phyloP scores from a whole-genome alignment of 2,888 invertebrate genomes.

The Rhopalosiphum nymphaeae region DNA sequence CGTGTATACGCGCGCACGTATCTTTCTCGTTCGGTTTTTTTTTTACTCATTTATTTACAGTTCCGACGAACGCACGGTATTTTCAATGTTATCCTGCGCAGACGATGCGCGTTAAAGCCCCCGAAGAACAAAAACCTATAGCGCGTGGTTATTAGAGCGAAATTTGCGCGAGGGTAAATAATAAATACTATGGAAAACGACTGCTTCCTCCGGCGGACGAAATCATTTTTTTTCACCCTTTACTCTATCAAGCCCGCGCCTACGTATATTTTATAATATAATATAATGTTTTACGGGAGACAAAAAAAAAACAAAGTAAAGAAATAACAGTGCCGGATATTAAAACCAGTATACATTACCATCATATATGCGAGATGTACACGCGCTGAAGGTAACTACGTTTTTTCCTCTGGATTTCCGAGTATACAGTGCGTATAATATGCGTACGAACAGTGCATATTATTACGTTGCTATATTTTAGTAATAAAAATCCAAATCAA shows the following conservation, averaged over 20 bases:
- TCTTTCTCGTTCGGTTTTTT: slow-evolving; percentile 1
- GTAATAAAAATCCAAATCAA: neutral
- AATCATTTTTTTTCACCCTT: neutral
- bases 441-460: neutral
- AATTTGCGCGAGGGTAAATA: slow-evolving; percentile 48
- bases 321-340: slow-evolving; percentile 33
- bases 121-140: slow-evolving; percentile 50
- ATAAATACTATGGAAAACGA: slow-evolving; percentile 38
- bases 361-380: neutral
- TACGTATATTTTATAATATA: slow-evolving; percentile 17
- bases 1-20: neutral
- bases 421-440: neutral
- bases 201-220: neutral
- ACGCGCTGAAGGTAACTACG: neutral
- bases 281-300: neutral
- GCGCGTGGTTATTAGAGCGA: slow-evolving; percentile 45
- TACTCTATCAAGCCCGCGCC: neutral
- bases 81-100: neutral
- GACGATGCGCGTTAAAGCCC: neutral
- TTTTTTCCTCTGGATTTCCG: slow-evolving; percentile 9
- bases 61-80: neutral
- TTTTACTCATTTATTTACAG: slow-evolving; percentile 22
- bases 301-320: neutral
- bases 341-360: slow-evolving; percentile 42
- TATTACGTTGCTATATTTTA: neutral